Evolutionary conservation across 2,797 vertebrate genomes (phyloP), one percentile per base, ranked within the genome.

Genomic region (Amniataba percoides): DNA sequence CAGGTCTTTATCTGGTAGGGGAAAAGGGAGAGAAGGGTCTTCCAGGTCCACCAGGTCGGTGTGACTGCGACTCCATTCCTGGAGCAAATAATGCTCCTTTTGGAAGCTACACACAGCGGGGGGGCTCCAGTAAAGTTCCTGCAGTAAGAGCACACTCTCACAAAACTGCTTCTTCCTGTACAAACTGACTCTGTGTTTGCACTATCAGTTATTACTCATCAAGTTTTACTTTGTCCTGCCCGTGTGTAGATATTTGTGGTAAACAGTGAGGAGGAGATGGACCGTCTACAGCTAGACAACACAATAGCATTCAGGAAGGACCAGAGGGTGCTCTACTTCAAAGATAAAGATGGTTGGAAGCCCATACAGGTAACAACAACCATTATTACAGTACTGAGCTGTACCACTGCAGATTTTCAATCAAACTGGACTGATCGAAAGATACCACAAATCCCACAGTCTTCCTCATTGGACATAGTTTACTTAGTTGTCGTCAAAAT

Each of bases 231-330:
- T 0, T 46, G 23, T 23, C 8, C 27, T 70, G 11, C 71, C 0
- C 68, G 3, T 27, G 23, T 49, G 56, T 34, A 99, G 98, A 99
- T 99, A 92, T 99, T 96, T 95, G 96, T 99, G 87, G 97, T 99
- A 68, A 97, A 95, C 90, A 97, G 94, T 80, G 95, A 96, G 85
- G 97, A 98, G 78, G 98, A 99, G 81, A 87, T 99, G 89, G 90
- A 94, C 19, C 93, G 76, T 25, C 91, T 99, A 56, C 95, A 95
- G 81, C 94, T 95, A 0, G 95, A 97, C 80, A 97, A 99, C 0
- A 95, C 97, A 0, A 93, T 99, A 59, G 98, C 96, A 19, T 97
- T 99, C 88, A 96, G 97, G 89, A 98, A 97, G 94, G 98, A 99
- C 85, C 96, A 97, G 91, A 95, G 95, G 86, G 93, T 96, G n/a